phyloP scores from a whole-genome alignment of 2,888 invertebrate genomes.

The Macrostomum cliftonense region DNA sequence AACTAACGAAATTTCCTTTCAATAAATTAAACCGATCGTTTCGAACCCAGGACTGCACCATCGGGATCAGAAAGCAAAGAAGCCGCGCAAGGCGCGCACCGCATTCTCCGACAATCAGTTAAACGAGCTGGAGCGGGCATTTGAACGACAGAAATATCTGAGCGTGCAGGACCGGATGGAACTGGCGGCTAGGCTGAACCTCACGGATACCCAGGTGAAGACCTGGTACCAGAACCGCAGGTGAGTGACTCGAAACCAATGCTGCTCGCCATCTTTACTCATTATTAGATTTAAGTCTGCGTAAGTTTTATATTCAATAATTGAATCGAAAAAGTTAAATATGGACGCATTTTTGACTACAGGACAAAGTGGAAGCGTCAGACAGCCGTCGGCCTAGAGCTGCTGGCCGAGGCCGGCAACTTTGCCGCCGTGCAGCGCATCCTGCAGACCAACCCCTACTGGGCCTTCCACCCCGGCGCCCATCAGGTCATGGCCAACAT shows the following conservation, averaged over 20 bases:
- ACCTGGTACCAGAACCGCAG: constrained; percentile 98
- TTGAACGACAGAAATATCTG: constrained; percentile 72
- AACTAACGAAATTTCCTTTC: too few species aligned
- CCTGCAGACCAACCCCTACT: constrained; percentile 38
- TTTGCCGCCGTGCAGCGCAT: constrained; percentile 92
- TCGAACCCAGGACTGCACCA: too few species aligned
- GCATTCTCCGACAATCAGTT: constrained; percentile 97
- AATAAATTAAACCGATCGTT: too few species aligned
- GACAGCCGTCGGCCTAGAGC: constrained; percentile 84
- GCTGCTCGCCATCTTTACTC: too few species aligned
- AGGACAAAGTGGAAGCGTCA: constrained; percentile 99
- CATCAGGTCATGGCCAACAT: constrained; percentile 6
- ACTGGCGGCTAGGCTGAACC: constrained; percentile 71
- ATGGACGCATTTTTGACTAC: too few species aligned
- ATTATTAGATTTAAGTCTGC: too few species aligned
- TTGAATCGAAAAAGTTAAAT: too few species aligned
- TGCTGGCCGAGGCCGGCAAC: constrained; percentile 87
- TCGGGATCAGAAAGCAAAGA: constrained; percentile 44
- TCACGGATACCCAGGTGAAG: constrained; percentile 97
- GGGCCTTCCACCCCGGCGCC: constrained; percentile 33
- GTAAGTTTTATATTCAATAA: too few species aligned
- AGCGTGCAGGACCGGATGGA: constrained; percentile 76
- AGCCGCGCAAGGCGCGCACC: constrained; percentile 83
- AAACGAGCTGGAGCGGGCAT: constrained; percentile 72
- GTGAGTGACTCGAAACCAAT: too few species aligned